These are phyloP conservation scores for Heliconius congener DNA, from an alignment of 1,140 invertebrate species.

Conservation along the genomic window DNA sequence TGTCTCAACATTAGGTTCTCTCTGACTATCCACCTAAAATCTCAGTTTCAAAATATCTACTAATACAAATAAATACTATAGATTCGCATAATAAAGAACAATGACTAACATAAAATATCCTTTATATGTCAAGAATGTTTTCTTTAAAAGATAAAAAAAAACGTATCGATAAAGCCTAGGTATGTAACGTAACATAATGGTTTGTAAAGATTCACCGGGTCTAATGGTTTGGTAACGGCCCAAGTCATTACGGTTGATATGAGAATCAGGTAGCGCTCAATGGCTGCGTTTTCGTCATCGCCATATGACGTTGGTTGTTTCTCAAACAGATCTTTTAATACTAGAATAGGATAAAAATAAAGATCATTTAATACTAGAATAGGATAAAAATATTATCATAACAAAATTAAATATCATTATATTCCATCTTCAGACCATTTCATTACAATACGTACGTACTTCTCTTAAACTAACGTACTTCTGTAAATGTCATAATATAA, in stretches of 20 bases:
- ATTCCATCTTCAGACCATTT: not conserved
- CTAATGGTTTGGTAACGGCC: slow-evolving; percentile 82
- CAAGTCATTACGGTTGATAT: slow-evolving; percentile 85
- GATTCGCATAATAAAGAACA: not conserved
- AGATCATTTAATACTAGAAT: no score
- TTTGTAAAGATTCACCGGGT: slow-evolving; percentile 65
- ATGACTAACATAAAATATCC: not conserved
- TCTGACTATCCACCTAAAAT: no score
- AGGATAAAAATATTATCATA: no score
- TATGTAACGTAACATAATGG: not conserved
- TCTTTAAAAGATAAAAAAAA: not conserved
- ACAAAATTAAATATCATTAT: not conserved
- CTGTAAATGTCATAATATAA: not conserved
- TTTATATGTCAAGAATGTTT: not conserved
- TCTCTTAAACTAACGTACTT: not conserved
- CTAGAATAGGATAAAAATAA: slow-evolving; percentile 40
- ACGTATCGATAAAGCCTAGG: not conserved
- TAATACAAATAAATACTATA: no score
- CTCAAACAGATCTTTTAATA: slow-evolving; percentile 62
- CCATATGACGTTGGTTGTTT: slow-evolving; percentile 37
- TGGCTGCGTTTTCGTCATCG: slow-evolving; percentile 42
- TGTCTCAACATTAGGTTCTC: no score
- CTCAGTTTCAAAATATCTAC: not conserved
- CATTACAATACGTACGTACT: no score
- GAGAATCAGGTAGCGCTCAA: slow-evolving; percentile 80